Evolutionary conservation across 2,888 invertebrate species (phyloP), one percentile per base, ranked within the genome.

Genomic region (Pristionchus fissidentatus): DNA sequence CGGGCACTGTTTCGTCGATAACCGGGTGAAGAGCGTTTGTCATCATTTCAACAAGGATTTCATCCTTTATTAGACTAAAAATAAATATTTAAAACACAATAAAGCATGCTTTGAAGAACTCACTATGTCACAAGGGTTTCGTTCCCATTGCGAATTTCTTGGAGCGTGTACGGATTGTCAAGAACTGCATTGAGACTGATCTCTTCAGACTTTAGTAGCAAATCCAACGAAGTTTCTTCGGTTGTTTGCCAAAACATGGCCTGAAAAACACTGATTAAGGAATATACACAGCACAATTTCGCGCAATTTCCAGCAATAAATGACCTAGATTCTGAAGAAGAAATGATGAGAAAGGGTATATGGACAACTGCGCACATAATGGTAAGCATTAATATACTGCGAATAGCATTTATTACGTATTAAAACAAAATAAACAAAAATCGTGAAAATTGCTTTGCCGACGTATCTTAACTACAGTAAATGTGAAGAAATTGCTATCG

Each of bases 81-180:
- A 38, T 1, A 35, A 2, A 13, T 10, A 41, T 60, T 1, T 26
- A 29, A 62, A 22, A n/a, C 3, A 52, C 4, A 3, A n/a, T n/a
- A 49, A n/a, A 5, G 15, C 0, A 10, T 19, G 43, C 22, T 66
- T 80, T 8, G 57, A 29, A 43, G 49, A 83, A 82, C 87, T 85
- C 46, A 90, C 90, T 85, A 88, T n/a, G 85, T 55, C 13, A 90
- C 73, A 1, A 89, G 85, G 19, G 84, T 84, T 43, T 87, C 62
- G 62, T 89, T 87, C n/a, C 86, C 86, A 49, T 86, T 87, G 32
- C 88, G 86, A 5, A 87, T 83, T 79, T 90, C 89, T 83, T 90
- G 89, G 15, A 90, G 84, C 26, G 88, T 85, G 77, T 85, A 88
- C 29, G 87, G 86, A 84, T 90, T 87, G 38, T 86, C 86, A 13